Evolutionary conservation across 2,797 vertebrate species (phyloP).

Genomic region (Vipera ursinii): DNA sequence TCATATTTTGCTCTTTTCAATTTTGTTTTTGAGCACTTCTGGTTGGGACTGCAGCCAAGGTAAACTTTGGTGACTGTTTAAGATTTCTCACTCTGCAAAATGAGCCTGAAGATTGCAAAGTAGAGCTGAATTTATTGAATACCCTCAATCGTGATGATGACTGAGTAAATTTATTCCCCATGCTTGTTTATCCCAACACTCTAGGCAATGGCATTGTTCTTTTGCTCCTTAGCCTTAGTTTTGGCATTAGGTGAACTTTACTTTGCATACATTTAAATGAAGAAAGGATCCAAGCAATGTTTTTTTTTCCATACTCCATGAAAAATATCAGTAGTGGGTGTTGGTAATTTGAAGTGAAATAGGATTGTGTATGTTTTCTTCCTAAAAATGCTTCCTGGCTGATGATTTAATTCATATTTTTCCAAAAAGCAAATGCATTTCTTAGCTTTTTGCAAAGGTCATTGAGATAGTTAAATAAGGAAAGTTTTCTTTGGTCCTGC

Average conservation of each 20-base stretch:
- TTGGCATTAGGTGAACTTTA: not conserved
- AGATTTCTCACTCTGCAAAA: not conserved
- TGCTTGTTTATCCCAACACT: not conserved
- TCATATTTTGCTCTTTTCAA: not conserved
- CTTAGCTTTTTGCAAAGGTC: conserved; percentile 12
- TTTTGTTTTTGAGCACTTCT: not conserved
- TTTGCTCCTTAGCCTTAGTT: not conserved
- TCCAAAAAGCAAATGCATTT: not conserved
- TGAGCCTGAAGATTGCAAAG: not conserved
- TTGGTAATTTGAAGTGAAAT: not conserved
- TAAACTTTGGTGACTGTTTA: not conserved
- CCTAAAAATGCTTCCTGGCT: not conserved
- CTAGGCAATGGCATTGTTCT: not conserved
- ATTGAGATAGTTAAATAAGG: not conserved
- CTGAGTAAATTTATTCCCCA: not conserved
- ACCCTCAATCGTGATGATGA: not conserved
- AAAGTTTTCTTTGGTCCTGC: not conserved
- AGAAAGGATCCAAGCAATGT: not conserved
- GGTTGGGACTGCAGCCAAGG: not conserved
- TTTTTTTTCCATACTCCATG: not conserved
- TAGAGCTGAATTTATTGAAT: not conserved
- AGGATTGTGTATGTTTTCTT: not conserved
- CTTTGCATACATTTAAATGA: conserved; percentile 10
- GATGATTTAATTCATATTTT: not conserved
- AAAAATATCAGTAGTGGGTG: not conserved